Conservation (phyloP, 2,113 vertebrate genomes). For the Neopipo cinnamomea region DNA sequence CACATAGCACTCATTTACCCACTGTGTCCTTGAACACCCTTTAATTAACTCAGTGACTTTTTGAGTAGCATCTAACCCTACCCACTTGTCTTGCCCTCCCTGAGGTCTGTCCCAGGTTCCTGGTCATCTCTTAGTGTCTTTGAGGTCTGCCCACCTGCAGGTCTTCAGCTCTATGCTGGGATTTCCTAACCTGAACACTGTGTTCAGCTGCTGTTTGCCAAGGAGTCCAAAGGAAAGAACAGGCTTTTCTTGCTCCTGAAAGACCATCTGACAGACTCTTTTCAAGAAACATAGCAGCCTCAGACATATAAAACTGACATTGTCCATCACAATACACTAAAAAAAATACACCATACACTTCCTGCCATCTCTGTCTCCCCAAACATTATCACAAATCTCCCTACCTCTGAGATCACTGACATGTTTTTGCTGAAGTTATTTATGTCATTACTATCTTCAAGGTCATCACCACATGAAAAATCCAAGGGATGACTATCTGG, state of each 20-base stretch:
- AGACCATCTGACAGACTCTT: neutral
- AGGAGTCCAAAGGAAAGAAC: neutral
- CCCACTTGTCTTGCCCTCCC: neutral
- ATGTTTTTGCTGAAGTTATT: neutral
- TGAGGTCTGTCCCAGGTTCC: neutral
- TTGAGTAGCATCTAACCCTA: neutral
- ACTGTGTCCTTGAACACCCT: neutral
- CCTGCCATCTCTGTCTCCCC: neutral
- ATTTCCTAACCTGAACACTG: neutral
- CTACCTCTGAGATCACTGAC: neutral
- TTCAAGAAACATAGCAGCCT: neutral
- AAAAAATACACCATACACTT: neutral
- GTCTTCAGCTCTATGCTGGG: neutral
- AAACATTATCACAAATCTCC: neutral
- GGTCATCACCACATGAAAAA: neutral
- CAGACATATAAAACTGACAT: neutral
- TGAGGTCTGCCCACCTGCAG: neutral
- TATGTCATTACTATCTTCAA: neutral
- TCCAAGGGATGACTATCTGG: neutral
- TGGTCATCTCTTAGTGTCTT: neutral
- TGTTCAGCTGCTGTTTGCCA: neutral
- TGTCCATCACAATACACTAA: neutral
- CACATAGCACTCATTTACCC: neutral
- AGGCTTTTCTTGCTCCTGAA: neutral
- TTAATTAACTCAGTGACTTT: neutral